Base-by-base conservation (phyloP, 2,888 invertebrate genomes). In the Meliscaeva auricollis region DNA sequence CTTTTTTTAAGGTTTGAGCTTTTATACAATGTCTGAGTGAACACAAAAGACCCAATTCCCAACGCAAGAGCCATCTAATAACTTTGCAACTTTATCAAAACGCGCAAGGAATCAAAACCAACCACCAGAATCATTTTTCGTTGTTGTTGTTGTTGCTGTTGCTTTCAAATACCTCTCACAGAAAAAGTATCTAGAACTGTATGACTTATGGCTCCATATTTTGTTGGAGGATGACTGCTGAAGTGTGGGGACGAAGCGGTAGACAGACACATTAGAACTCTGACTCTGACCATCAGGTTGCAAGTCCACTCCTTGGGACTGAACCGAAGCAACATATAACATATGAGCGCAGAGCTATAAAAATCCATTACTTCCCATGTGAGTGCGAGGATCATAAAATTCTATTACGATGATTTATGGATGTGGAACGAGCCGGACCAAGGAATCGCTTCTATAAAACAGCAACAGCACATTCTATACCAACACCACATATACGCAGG, bases 371-470 rank as follows among this genome's bases (percentile, higher is more conserved):
- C 85, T 85, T 81, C 69, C 56, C 77, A 64, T 85, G 81, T 69
- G 85, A 85, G 85, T 85, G 85, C 85, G 80, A 85, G 85, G 85
- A 85, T 85, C 85, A 85, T 85, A 85, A 85, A 85, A 85, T 85
- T 85, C 85, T 85, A 85, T 85, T 85, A 85, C 85, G 85, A 85
- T 85, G 85, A 85, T 85, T 85, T 85, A 85, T 85, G 66, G 81
- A 77, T 64, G 76, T 73, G 73, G 85, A 77, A 81, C 85, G 85
- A 80, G 81, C 80, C 81, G 76, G 76, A 85, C 81, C 81, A 56
- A 54, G 50, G 38, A 58, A 20, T 20, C 26, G 26, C 26, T 26
- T 2, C 9, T 13, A 38, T 13, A 38, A 9, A 35, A 9, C 35
- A 35, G 9, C 35, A 35, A 6, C 35, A 11, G 6, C 5, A 3